phyloP scores from a whole-genome alignment of 53 echinoderm and acorn worm genomes.

The Hippasteria phrygiana region DNA sequence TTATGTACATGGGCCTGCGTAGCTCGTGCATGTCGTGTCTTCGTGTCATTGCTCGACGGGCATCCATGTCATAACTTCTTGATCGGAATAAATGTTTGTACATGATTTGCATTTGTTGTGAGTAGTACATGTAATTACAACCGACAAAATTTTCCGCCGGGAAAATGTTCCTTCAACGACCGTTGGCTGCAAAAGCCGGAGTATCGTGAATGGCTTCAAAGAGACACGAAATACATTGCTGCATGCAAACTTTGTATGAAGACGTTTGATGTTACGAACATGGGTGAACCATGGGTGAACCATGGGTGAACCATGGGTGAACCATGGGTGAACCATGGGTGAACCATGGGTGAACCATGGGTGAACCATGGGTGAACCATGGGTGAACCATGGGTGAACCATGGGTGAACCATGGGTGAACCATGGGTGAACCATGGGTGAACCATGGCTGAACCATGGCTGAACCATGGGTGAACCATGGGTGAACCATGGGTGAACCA shows the following conservation, averaged over 20 bases:
- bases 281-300: no score
- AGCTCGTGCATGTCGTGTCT: neutral
- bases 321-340: no score
- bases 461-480: no score
- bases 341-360: no score
- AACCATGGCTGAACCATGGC: no score
- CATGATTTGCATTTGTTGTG: neutral
- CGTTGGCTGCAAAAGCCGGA: slow-evolving; percentile 1
- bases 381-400: no score
- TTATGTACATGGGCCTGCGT: neutral
- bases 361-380: no score
- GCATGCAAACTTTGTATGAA: neutral
- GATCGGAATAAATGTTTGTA: neutral
- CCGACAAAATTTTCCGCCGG: neutral
- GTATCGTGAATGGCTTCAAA: neutral
- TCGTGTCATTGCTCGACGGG: neutral
- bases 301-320: no score
- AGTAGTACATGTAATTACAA: no score
- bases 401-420: no score
- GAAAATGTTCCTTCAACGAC: slow-evolving; percentile 2
- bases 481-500: no score
- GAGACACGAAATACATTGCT: neutral
- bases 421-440: no score
- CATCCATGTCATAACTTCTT: neutral
- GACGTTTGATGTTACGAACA: neutral